These are phyloP conservation scores for Magallana nippona DNA, from an alignment of 2,888 invertebrate species.

Conservation along the genomic window DNA sequence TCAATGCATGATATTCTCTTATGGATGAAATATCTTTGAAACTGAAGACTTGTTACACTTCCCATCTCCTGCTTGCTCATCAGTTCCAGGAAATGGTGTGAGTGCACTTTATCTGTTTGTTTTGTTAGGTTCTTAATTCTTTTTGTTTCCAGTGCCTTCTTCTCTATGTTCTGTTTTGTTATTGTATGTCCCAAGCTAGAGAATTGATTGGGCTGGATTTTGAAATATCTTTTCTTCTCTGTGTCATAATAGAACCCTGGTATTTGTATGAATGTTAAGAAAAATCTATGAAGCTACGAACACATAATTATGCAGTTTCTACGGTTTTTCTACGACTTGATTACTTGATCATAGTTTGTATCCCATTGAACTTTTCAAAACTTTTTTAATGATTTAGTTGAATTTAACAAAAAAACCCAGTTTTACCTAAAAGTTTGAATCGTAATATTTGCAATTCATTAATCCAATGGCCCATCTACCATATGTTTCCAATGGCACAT, in stretches of 20 bases:
- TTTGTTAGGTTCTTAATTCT: slow-evolving; percentile 58
- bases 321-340: no score
- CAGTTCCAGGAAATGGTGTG: neutral
- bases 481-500: no score
- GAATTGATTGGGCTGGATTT: slow-evolving; percentile 71
- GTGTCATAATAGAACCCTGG: slow-evolving; percentile 77
- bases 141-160: slow-evolving; percentile 63
- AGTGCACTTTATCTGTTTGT: neutral
- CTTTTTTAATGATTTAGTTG: no score
- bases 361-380: no score
- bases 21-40: slow-evolving; percentile 17
- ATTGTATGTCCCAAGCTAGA: slow-evolving; percentile 59
- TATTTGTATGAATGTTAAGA: slow-evolving; percentile 60
- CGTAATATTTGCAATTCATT: no score
- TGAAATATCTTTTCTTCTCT: slow-evolving; percentile 75
- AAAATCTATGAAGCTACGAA: neutral
- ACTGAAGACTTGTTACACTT: neutral
- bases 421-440: no score
- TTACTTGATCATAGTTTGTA: no score
- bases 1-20: slow-evolving; percentile 26
- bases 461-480: no score
- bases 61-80: neutral
- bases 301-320: no score
- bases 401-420: no score
- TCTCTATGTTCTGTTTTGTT: slow-evolving; percentile 68